A percentile compares a stretch with the other conserved stretches of the same genome.
Evolutionary conservation across 2,113 vertebrate species (phyloP).

Genomic region (Rynchops niger): DNA sequence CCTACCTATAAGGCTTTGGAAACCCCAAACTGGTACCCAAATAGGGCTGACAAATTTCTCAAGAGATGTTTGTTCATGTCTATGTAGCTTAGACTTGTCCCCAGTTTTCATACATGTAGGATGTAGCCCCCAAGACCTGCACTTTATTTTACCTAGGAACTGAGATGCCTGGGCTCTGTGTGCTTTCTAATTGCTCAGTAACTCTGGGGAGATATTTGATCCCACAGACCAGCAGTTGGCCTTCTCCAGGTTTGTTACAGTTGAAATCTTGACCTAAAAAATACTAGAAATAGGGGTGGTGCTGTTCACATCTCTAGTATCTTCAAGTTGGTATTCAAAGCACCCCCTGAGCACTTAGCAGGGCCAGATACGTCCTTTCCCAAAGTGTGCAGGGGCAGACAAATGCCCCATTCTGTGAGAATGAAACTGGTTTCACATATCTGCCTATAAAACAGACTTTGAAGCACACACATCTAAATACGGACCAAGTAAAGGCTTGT

Average conservation of each 20-base stretch:
- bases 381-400: not conserved
- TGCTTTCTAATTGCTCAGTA: not conserved
- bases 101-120: not conserved
- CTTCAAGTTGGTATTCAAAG: not conserved
- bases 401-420: not conserved
- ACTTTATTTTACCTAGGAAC: not conserved
- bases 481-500: not conserved
- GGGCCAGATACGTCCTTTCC: not conserved
- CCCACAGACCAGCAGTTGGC: not conserved
- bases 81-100: not conserved
- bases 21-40: not conserved
- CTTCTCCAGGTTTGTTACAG: not conserved
- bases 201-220: not conserved
- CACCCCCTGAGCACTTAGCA: accelerated
- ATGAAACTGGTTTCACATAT: not conserved
- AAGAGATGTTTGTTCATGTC: not conserved
- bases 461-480: not conserved
- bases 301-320: not conserved
- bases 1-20: not conserved
- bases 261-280: not conserved
- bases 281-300: not conserved
- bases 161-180: not conserved
- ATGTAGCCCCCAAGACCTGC: not conserved
- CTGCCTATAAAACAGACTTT: not conserved
- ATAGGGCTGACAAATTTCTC: not conserved